phyloP scores from a whole-genome alignment of 2,888 invertebrate species.

The Geotrupes spiniger region DNA sequence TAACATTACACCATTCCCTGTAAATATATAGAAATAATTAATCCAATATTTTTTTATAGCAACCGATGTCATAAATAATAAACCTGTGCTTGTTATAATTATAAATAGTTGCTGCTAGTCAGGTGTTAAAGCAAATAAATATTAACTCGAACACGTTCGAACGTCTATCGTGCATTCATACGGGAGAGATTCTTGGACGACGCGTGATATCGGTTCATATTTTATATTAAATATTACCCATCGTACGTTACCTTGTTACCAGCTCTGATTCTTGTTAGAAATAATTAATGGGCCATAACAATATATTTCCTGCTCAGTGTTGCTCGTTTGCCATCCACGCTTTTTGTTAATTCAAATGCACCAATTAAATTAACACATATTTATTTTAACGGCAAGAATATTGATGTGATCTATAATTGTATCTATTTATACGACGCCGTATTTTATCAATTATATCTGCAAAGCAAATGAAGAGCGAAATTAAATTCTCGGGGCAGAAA shows the following conservation, averaged over 20 bases:
- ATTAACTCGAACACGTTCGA: slow-evolving; percentile 3
- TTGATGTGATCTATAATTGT: too few species aligned
- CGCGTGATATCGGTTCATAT: slow-evolving; percentile 16
- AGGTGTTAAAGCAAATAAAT: slow-evolving; percentile 6
- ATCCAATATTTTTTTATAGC: too few species aligned
- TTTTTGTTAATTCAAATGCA: too few species aligned
- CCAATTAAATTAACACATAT: too few species aligned
- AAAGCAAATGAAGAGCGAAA: background rate
- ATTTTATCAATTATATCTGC: too few species aligned
- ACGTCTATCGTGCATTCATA: slow-evolving; percentile 3
- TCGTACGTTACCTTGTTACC: slow-evolving; percentile 11
- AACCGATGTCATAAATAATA: slow-evolving; percentile 5
- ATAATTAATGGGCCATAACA: slow-evolving; percentile 15
- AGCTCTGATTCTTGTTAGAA: slow-evolving; percentile 12
- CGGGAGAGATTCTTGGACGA: slow-evolving; percentile 7
- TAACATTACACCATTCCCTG: too few species aligned
- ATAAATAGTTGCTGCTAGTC: slow-evolving; percentile 6
- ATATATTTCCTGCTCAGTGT: slow-evolving; percentile 15
- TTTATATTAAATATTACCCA: slow-evolving; percentile 7
- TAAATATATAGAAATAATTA: too few species aligned
- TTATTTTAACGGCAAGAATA: too few species aligned
- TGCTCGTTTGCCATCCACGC: slow-evolving; percentile 1
- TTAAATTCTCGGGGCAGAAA: background rate
- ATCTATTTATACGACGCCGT: too few species aligned
- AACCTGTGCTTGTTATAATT: background rate